phyloP scores from a whole-genome alignment of 2,888 invertebrate species.

The Helleia helle region DNA sequence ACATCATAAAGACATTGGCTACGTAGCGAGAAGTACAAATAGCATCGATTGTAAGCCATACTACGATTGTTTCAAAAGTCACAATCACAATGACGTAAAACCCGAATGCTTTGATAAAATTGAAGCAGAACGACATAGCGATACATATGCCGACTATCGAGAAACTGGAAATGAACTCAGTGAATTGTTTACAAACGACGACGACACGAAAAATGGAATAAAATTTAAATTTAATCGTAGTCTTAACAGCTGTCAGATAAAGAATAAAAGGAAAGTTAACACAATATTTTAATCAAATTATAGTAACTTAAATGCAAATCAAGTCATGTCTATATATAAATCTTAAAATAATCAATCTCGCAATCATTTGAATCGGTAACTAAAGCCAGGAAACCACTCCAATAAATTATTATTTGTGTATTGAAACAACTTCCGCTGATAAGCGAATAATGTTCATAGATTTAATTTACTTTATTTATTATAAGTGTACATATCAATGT shows the following conservation, averaged over 20 bases:
- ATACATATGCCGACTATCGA: constrained; percentile 50
- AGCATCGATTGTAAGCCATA: constrained; percentile 62
- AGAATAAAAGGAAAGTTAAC: constrained; percentile 48
- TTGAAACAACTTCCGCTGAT: too few relatives aligned
- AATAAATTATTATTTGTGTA: too few relatives aligned
- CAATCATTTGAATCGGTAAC: too few relatives aligned
- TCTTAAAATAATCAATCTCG: too few relatives aligned
- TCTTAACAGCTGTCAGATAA: constrained; percentile 55
- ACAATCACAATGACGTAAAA: constrained; percentile 23
- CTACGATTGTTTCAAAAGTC: constrained; percentile 58
- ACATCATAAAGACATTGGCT: constrained; percentile 39
- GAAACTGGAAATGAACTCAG: constrained; percentile 36
- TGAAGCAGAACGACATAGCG: constrained; percentile 48
- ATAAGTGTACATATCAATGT: too few relatives aligned
- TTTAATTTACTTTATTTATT: too few relatives aligned
- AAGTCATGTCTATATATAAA: too few relatives aligned
- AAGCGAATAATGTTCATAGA: too few relatives aligned
- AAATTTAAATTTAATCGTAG: constrained; percentile 60
- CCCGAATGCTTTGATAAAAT: constrained; percentile 22
- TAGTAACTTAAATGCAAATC: too few relatives aligned
- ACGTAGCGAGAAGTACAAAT: constrained; percentile 53
- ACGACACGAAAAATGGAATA: constrained; percentile 47
- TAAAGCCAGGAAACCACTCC: too few relatives aligned
- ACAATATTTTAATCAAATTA: constrained; percentile 33
- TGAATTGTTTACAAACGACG: constrained; percentile 32